These are phyloP conservation scores for Cataglyphis altisquamis DNA, from an alignment of 2,888 invertebrate genomes.

Conservation along the genomic window DNA sequence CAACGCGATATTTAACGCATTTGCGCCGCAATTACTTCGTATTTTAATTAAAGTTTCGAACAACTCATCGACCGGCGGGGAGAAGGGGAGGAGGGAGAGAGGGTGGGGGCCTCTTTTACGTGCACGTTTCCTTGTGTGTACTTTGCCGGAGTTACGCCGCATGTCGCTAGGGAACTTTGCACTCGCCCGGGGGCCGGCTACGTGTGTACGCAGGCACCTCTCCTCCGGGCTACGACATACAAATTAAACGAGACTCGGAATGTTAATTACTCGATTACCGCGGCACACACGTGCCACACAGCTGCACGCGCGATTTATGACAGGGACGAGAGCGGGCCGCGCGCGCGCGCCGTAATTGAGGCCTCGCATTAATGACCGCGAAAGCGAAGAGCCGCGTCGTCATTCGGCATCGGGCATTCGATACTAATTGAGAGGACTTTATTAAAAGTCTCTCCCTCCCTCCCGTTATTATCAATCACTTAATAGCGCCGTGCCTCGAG, in stretches of 20 bases:
- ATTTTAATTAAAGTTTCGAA: conserved; percentile 55
- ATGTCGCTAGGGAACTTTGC: conserved; percentile 50
- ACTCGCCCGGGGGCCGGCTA: conserved; percentile 14
- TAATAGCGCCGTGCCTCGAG: not conserved
- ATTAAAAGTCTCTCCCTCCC: conserved; percentile 44
- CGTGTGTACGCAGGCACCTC: conserved; percentile 31
- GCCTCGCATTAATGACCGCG: conserved; percentile 63
- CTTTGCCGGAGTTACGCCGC: conserved; percentile 44
- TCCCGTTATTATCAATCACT: conserved; percentile 44
- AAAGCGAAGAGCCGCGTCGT: conserved; percentile 52
- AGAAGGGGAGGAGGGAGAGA: too few species aligned
- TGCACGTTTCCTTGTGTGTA: conserved; percentile 27
- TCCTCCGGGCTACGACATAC: conserved; percentile 57
- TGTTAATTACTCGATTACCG: conserved; percentile 77
- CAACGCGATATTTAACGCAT: conserved; percentile 20
- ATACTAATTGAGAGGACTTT: conserved; percentile 62
- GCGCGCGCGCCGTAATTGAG: conserved; percentile 60
- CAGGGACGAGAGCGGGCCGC: conserved; percentile 36
- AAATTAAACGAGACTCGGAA: conserved; percentile 75
- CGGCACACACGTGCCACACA: conserved; percentile 69
- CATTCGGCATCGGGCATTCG: conserved; percentile 31
- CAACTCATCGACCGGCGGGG: conserved; percentile 29
- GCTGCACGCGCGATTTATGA: conserved; percentile 69
- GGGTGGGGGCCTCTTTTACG: not conserved
- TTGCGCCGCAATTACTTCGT: conserved; percentile 52